phyloP scores from a whole-genome alignment of 1,140 invertebrate genomes.

The Hirudo medicinalis region DNA sequence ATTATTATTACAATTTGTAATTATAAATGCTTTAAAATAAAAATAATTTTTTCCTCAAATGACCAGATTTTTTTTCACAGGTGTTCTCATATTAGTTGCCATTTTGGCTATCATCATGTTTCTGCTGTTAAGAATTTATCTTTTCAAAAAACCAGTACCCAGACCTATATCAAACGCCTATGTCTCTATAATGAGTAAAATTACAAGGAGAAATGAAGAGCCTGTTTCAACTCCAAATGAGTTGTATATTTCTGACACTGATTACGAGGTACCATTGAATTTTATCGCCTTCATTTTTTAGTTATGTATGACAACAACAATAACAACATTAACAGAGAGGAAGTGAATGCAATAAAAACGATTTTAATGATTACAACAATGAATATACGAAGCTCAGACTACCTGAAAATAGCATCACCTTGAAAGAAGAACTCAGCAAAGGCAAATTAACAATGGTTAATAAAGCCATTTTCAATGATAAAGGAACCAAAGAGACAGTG shows the following conservation, averaged over 20 bases:
- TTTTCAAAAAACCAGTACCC: conserved; percentile 11
- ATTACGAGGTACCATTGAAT: not conserved
- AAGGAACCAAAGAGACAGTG: not conserved
- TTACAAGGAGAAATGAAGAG: not conserved
- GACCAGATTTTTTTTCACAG: not conserved
- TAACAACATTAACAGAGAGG: not conserved
- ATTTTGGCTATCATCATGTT: not conserved
- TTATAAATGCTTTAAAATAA: too few relatives aligned
- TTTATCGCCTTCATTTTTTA: not conserved
- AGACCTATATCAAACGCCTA: not conserved
- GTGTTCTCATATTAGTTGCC: conserved; percentile 1
- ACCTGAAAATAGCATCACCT: not conserved
- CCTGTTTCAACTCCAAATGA: not conserved
- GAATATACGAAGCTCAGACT: not conserved
- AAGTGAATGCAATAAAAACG: not conserved
- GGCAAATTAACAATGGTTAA: not conserved
- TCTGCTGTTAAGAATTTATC: conserved; percentile 11
- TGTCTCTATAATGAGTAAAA: not conserved
- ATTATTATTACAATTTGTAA: not conserved
- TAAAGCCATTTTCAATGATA: not conserved
- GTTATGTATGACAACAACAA: not conserved
- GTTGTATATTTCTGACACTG: not conserved
- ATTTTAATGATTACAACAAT: not conserved
- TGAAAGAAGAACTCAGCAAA: conserved; percentile 1
- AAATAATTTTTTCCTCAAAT: not conserved